Evolutionary conservation across 2,797 vertebrate genomes (phyloP), one percentile per base, ranked within the genome.

Genomic region (Neosilurus mollespiculum): DNA sequence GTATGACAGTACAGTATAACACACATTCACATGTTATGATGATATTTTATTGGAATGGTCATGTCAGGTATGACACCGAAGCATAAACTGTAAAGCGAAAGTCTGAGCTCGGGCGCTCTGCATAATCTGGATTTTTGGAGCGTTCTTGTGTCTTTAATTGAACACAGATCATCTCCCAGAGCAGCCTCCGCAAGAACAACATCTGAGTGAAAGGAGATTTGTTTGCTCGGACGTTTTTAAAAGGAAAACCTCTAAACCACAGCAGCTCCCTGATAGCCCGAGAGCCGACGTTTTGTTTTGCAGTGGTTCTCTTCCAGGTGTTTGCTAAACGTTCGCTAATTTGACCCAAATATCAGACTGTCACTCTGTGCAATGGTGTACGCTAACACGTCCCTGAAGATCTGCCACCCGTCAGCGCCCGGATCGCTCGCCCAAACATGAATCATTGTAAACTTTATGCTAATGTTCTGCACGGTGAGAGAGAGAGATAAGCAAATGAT

Each of bases 401-500:
- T 26, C 71, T 26, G 8, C 24, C 10, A 24, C 24, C 14, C 51
- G 53, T 20, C 16, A 6, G 71, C 9, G 15, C 71, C 43, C 34
- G 58, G 34, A 43, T 61, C 75, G 20, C 8, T 77, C 10, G 73
- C 51, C 54, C 30, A 20, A 76, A 59, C 56, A 15, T 11, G 77
- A 53, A 30, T n/a, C 22, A 15, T 26, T 20, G 61, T 78, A 78
- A 78, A 65, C 61, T 76, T 82, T 82, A 82, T 82, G 81, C 59
- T 82, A 73, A 75, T 82, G 49, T 65, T 53, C 59, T 64, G 71
- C 70, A 75, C 65, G 59, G 81, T n/a, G 81, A 61, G 58, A 73
- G 58, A 73, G 58, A 64, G 59, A 82, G 81, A 82, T 82, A 82
- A 82, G 81, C 70, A 18, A 54, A n/a, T 65, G 73, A 84, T 81